Percentiles rank a stretch among this genome's conserved stretches.
Evolutionary conservation across 2,113 vertebrate genomes (phyloP).

Genomic region (human): GRCh38 chr9:36838001-36838500

Average conservation of each 20-base stretch:
- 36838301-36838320: not conserved
- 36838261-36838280: not conserved
- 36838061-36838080: not conserved
- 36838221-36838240: not conserved
- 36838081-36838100: not conserved
- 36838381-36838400: not conserved
- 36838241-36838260: not conserved
- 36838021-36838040: not conserved
- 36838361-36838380: not conserved
- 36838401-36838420: not conserved
- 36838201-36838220: not conserved
- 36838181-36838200: accelerated
- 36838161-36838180: not conserved
- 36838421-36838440: not conserved
- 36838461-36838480: not conserved
- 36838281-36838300: not conserved
- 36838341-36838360: not conserved
- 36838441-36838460: not conserved
- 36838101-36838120: not conserved
- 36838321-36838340: not conserved
- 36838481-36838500: not conserved
- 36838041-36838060: not conserved
- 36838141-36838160: not conserved
- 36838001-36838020: not conserved
- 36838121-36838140: not conserved